Evolutionary conservation across 1,140 invertebrate species (phyloP).

Genomic region (Dysdera silvatica): DNA sequence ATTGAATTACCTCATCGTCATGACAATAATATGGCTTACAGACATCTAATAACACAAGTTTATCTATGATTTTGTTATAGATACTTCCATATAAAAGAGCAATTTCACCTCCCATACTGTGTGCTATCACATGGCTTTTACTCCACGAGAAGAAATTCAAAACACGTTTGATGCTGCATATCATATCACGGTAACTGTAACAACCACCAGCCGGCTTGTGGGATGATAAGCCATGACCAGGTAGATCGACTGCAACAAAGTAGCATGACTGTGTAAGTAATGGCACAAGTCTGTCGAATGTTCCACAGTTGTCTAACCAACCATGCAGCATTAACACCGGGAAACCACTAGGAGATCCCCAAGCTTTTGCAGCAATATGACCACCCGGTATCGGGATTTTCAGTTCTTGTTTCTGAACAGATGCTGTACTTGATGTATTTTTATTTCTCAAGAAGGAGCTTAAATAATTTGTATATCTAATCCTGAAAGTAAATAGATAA

Average conservation of each 20-base stretch:
- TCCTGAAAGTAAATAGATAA: background rate
- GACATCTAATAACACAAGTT: constrained; percentile 45
- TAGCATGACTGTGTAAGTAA: constrained; percentile 46
- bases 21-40: constrained; percentile 46
- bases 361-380: constrained; percentile 61
- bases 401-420: constrained; percentile 47
- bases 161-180: constrained; percentile 60
- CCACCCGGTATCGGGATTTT: constrained; percentile 70
- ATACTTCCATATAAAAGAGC: constrained; percentile 38
- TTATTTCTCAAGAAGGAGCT: too few relatives aligned
- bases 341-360: constrained; percentile 53
- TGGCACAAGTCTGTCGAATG: constrained; percentile 69
- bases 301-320: constrained; percentile 82
- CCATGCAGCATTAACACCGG: constrained; percentile 67
- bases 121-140: constrained; percentile 51
- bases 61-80: constrained; percentile 47
- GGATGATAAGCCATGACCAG: constrained; percentile 66
- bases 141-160: constrained; percentile 69
- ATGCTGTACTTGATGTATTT: too few relatives aligned
- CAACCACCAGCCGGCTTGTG: constrained; percentile 62
- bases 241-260: constrained; percentile 44
- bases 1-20: background rate
- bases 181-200: constrained; percentile 64
- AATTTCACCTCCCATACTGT: constrained; percentile 42
- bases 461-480: too few relatives aligned